A percentile compares a stretch with the other conserved stretches of the same genome.
phyloP scores from a whole-genome alignment of 2,113 vertebrate species.

The Xyrauchen texanus region DNA sequence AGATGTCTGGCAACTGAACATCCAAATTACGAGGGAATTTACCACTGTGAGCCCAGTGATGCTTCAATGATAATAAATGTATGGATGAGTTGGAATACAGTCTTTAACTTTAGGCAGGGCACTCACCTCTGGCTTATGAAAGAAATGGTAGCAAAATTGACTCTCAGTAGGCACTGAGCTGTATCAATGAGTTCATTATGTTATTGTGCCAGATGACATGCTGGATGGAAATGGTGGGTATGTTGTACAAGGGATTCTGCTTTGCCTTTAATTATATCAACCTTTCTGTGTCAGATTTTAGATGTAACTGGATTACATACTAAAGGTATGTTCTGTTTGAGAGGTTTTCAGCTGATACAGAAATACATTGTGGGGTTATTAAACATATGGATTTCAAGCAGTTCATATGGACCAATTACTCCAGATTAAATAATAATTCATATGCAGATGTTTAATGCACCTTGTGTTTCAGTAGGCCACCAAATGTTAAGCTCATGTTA shows the following conservation, averaged over 20 bases:
- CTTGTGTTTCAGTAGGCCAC: too few species aligned
- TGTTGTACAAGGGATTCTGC: slow-evolving; percentile 13
- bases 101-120: not conserved
- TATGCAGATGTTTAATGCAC: not conserved
- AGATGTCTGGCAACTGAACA: not conserved
- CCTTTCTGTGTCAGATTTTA: not conserved
- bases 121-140: slow-evolving; percentile 5
- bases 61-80: slow-evolving; percentile 35
- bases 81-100: not conserved
- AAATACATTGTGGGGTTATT: not conserved
- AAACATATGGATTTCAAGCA: not conserved
- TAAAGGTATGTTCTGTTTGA: slow-evolving; percentile 1
- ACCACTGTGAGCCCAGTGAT: slow-evolving; percentile 10
- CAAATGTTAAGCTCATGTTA: too few species aligned
- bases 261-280: slow-evolving; percentile 13
- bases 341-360: not conserved
- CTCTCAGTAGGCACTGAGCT: slow-evolving; percentile 29
- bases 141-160: slow-evolving; percentile 30
- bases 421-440: not conserved
- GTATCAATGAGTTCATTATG: slow-evolving; percentile 32
- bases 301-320: not conserved
- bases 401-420: not conserved
- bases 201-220: slow-evolving; percentile 27
- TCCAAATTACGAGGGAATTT: slow-evolving; percentile 5
- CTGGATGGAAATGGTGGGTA: slow-evolving; percentile 20